A percentile compares a stretch with the other conserved stretches of the same genome.
phyloP scores from a whole-genome alignment of 2,113 vertebrate species.

The Tenebrosternarchus preto region DNA sequence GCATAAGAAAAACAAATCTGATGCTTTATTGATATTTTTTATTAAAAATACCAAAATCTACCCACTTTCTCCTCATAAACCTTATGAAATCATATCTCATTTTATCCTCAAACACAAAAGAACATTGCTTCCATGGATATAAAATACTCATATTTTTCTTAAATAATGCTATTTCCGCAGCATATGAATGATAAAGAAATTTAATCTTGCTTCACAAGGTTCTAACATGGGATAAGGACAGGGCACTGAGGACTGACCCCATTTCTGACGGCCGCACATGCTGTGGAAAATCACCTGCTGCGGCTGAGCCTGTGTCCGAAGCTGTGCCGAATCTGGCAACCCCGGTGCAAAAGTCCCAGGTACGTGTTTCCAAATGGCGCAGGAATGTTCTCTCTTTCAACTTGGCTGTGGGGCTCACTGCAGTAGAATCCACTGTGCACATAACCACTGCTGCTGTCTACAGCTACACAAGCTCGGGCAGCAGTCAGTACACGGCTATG shows the following conservation, averaged over 20 bases:
- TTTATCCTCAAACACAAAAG: not conserved
- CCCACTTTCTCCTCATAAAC: not conserved
- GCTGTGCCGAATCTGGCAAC: constrained; percentile 14
- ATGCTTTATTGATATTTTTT: not conserved
- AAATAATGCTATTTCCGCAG: not conserved
- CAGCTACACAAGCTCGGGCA: constrained; percentile 32
- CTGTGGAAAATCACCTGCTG: constrained; percentile 37
- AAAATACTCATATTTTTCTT: not conserved
- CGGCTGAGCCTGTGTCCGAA: constrained; percentile 17
- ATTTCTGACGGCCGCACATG: constrained; percentile 1
- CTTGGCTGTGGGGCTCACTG: constrained; percentile 10
- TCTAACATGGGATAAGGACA: not conserved
- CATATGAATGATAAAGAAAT: not conserved
- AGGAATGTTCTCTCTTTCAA: constrained; percentile 37
- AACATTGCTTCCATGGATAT: not conserved
- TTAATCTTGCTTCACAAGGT: not conserved
- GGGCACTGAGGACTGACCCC: constrained; percentile 18
- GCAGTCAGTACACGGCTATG: constrained; percentile 19
- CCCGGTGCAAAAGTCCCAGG: constrained; percentile 4
- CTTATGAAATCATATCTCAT: not conserved
- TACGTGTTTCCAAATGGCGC: constrained; percentile 38
- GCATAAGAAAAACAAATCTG: not conserved
- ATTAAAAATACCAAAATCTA: not conserved
- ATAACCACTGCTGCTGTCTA: constrained; percentile 30
- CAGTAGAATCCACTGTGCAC: not conserved